These are phyloP conservation scores for Paguma larvata DNA, from an alignment of 2,797 vertebrate species.

Conservation along the genomic window DNA sequence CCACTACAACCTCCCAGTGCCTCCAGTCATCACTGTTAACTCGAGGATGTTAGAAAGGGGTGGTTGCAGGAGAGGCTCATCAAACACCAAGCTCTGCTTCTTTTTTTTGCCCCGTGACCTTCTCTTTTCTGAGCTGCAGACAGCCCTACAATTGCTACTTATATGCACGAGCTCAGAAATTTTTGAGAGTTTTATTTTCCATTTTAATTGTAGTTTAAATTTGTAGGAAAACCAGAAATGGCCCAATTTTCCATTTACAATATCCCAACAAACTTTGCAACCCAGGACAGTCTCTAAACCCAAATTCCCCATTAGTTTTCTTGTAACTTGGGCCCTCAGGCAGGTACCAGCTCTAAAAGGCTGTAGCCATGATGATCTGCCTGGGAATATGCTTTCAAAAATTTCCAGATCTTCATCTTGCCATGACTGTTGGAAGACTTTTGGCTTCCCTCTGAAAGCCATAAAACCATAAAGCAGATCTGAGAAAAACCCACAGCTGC, in stretches of 20 bases:
- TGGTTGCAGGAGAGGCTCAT: accelerated
- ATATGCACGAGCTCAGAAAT: background rate
- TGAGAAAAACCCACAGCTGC: slow-evolving; percentile 64
- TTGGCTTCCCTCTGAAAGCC: slow-evolving; percentile 64
- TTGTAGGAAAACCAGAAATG: slow-evolving; percentile 58
- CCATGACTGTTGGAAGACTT: slow-evolving; percentile 56
- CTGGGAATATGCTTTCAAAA: slow-evolving; percentile 34
- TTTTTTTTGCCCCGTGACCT: background rate
- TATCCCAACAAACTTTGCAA: background rate
- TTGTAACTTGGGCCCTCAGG: slow-evolving; percentile 55
- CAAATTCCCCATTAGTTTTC: slow-evolving; percentile 41
- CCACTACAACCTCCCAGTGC: background rate
- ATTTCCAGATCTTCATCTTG: slow-evolving; percentile 64
- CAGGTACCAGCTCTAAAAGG: slow-evolving; percentile 63
- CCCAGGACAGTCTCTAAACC: slow-evolving; percentile 10
- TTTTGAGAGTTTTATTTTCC: slow-evolving; percentile 57
- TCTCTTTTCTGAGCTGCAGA: background rate
- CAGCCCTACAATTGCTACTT: background rate
- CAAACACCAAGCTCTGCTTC: background rate
- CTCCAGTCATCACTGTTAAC: accelerated
- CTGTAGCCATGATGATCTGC: background rate
- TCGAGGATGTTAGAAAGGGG: background rate
- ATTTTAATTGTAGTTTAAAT: slow-evolving; percentile 46
- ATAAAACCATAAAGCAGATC: slow-evolving; percentile 56
- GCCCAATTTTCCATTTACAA: slow-evolving; percentile 5